Evolutionary conservation across 2,888 invertebrate genomes (phyloP), one percentile per base, ranked within the genome.

Genomic region (Ophion obscuratus): DNA sequence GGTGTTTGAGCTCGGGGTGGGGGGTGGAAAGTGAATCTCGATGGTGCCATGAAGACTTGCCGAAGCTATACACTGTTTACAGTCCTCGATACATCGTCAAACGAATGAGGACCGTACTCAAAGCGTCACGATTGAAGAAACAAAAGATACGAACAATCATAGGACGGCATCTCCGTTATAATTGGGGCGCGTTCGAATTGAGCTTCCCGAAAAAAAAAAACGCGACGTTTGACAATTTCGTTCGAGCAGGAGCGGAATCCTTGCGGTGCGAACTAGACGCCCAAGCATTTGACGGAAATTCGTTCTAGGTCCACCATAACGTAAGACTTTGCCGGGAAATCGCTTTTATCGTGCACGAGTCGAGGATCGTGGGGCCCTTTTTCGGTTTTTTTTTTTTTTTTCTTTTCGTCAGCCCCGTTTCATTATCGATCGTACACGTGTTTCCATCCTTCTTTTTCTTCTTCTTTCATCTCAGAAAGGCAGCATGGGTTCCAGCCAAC

Each of bases 401-500:
- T 61, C 40, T 44, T 31, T 62, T 62, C 62, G 24, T 44, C 31
- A 11, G 3, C 20, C 20, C 44, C 47, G 6, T 53, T 70, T 76
- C 24, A 40, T 64, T 67, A 44, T 36, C 64, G 14, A 24, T 44
- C 61, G 7, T 66, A 27, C 27, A 14, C 6, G 14, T 53, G 53
- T 53, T 53, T 53, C 53, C 53, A 53, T 53, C 53, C 2, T 70
- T 17, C 14, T 44, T 71, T 36, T 64, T 84, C 71, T 76, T 67
- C 62, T 76, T 87, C 84, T 36, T 77, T 61, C 0, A 61, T 68
- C n/a, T 27, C 9, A 91, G 90, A 62, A 74, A 81, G 87, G 80
- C 92, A 92, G 89, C 81, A 95, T 95, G 95, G 95, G 95, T 90
- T 94, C 96, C 94, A 96, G 96, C 93, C 97, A 97, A 93, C 97